Evolutionary conservation across 2,797 vertebrate genomes (phyloP).

Genomic region (Tamandua tetradactyla): DNA sequence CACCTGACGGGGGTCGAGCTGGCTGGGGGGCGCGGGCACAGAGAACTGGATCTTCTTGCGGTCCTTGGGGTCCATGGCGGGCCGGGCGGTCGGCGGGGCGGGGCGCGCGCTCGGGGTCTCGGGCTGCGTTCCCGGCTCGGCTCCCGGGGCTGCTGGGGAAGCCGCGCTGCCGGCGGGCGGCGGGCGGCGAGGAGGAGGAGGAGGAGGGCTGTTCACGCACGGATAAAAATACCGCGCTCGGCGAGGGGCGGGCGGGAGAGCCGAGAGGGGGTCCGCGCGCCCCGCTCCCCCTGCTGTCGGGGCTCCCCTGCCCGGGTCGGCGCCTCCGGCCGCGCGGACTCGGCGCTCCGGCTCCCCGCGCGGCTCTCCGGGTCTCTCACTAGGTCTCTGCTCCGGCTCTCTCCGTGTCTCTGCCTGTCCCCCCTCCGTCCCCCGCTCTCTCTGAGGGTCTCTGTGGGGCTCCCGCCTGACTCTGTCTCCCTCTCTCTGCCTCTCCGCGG

Average conservation of each 20-base stretch:
- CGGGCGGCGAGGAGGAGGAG: neutral
- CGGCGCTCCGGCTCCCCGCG: neutral
- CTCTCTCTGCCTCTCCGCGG: conserved; percentile 1
- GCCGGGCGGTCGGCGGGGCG: neutral
- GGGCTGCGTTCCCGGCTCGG: conserved; percentile 42
- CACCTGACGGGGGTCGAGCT: conserved; percentile 95
- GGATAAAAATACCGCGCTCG: conserved; percentile 59
- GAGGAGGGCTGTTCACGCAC: conserved; percentile 49
- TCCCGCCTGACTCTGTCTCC: conserved; percentile 28
- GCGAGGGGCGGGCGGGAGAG: conserved; percentile 81
- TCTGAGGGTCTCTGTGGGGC: neutral
- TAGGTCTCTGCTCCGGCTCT: conserved; percentile 44
- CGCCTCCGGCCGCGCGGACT: neutral
- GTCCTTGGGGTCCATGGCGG: conserved; percentile 91
- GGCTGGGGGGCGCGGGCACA: conserved; percentile 90
- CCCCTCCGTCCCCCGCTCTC: neutral
- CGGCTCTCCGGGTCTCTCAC: neutral
- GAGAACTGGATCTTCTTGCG: conserved; percentile 97
- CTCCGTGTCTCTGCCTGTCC: conserved; percentile 16
- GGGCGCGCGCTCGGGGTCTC: conserved; percentile 32
- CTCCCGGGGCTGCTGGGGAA: conserved; percentile 39
- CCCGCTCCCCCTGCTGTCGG: neutral
- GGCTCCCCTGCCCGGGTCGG: neutral
- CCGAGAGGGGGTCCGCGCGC: neutral
- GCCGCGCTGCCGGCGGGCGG: conserved; percentile 30